Evolutionary conservation across 2,888 invertebrate genomes (phyloP).

Genomic region (Blera fallax): DNA sequence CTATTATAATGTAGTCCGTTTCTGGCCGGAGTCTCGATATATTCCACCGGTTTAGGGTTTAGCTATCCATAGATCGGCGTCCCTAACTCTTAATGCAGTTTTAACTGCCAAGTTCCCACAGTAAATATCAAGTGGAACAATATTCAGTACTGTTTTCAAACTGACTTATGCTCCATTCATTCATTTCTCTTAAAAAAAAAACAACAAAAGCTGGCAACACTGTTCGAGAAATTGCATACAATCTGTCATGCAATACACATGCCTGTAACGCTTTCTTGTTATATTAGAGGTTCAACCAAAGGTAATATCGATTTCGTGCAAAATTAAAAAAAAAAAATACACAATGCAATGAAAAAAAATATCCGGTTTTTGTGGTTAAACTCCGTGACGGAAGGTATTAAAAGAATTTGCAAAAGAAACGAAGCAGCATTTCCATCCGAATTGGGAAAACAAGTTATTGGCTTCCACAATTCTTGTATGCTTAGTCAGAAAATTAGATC

Average conservation of each 20-base stretch:
- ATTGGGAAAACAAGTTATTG: neutral
- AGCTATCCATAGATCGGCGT: too few relatives aligned
- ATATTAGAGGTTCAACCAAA: neutral
- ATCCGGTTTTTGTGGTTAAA: constrained; percentile 10
- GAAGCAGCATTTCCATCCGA: neutral
- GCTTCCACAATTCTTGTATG: neutral
- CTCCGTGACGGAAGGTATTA: neutral
- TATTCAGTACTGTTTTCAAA: too few relatives aligned
- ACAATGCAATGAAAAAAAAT: neutral
- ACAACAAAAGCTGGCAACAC: too few relatives aligned
- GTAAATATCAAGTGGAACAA: too few relatives aligned
- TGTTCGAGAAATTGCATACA: neutral
- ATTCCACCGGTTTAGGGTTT: too few relatives aligned
- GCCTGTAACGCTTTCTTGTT: neutral
- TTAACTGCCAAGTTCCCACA: too few relatives aligned
- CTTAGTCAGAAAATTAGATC: constrained; percentile 1
- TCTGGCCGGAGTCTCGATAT: too few relatives aligned
- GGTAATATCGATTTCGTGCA: neutral
- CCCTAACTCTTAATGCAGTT: too few relatives aligned
- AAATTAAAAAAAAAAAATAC: neutral
- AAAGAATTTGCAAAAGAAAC: neutral
- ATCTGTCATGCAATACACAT: neutral
- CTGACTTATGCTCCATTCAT: too few relatives aligned
- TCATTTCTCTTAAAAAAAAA: too few relatives aligned
- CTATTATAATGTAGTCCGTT: too few relatives aligned